Percentiles rank a stretch among this genome's conserved stretches.
phyloP scores from a whole-genome alignment of 2,888 invertebrate species.

The Uloborus plumipes region DNA sequence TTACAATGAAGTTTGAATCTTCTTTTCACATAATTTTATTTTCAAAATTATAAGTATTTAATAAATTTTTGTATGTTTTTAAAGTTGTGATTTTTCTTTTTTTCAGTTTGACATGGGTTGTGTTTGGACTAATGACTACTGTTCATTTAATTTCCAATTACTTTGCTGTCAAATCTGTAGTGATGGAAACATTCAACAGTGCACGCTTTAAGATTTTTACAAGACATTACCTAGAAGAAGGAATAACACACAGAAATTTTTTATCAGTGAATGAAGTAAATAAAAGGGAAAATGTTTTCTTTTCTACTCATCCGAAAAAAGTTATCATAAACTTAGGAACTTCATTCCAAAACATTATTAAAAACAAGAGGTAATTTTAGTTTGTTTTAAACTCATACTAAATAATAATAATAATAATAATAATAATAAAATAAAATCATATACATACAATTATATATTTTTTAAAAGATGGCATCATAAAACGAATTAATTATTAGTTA shows the following conservation, averaged over 20 bases:
- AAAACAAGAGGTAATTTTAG: slow-evolving; percentile 21
- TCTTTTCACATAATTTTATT: no score
- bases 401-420: no score
- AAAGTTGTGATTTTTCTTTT: neutral
- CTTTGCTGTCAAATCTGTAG: slow-evolving; percentile 84
- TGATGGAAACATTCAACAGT: slow-evolving; percentile 85
- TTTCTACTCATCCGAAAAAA: slow-evolving; percentile 6
- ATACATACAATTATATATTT: no score
- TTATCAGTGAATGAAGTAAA: slow-evolving; percentile 80
- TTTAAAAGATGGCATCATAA: no score
- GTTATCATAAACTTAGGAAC: slow-evolving; percentile 37
- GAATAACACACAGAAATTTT: slow-evolving; percentile 75
- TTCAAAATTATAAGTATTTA: neutral
- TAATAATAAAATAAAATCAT: no score
- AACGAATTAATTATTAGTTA: no score
- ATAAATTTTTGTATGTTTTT: neutral
- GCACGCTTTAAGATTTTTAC: slow-evolving; percentile 81
- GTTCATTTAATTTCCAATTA: slow-evolving; percentile 91
- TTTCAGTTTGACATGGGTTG: slow-evolving; percentile 79
- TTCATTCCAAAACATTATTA: slow-evolving; percentile 35
- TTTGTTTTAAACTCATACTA: no score
- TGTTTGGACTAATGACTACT: slow-evolving; percentile 81
- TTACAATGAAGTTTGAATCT: no score
- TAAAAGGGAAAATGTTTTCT: slow-evolving; percentile 78
- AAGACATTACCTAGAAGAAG: slow-evolving; percentile 76